These are phyloP conservation scores for Zosterops borbonicus DNA, from an alignment of 2,113 vertebrate species.

Conservation along the genomic window DNA sequence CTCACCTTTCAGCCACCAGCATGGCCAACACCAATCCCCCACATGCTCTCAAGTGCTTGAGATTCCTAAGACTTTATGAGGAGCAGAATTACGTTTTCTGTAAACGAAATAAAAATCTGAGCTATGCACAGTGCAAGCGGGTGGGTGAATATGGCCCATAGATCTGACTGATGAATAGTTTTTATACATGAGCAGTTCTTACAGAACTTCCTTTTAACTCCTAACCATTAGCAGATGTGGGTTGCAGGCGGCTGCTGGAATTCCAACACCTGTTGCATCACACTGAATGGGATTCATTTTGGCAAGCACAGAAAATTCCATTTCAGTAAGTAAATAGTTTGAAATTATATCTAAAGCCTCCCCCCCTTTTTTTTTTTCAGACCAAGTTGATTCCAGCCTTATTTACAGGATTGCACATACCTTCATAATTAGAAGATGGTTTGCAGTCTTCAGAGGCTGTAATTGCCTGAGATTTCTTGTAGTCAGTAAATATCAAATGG, in stretches of 20 bases:
- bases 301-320: slow-evolving; percentile 71
- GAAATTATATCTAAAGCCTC: slow-evolving; percentile 52
- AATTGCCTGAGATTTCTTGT: slow-evolving; percentile 6
- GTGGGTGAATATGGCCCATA: slow-evolving; percentile 40
- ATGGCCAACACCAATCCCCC: background rate
- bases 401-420: slow-evolving; percentile 56
- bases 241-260: slow-evolving; percentile 65
- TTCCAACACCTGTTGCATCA: slow-evolving; percentile 74
- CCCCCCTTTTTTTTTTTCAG: background rate
- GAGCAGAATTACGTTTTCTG: slow-evolving; percentile 21
- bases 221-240: slow-evolving; percentile 65
- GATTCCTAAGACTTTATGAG: slow-evolving; percentile 28
- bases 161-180: slow-evolving; percentile 57
- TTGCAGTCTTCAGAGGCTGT: background rate
- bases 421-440: slow-evolving; percentile 59
- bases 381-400: slow-evolving; percentile 12
- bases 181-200: slow-evolving; percentile 58
- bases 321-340: slow-evolving; percentile 68
- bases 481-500: background rate
- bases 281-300: slow-evolving; percentile 69
- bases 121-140: background rate
- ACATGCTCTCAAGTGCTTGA: background rate
- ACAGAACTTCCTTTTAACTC: slow-evolving; percentile 62
- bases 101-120: slow-evolving; percentile 42
- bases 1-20: background rate